Conservation (phyloP, 2,113 vertebrate genomes). For the Arvicanthis niloticus region DNA sequence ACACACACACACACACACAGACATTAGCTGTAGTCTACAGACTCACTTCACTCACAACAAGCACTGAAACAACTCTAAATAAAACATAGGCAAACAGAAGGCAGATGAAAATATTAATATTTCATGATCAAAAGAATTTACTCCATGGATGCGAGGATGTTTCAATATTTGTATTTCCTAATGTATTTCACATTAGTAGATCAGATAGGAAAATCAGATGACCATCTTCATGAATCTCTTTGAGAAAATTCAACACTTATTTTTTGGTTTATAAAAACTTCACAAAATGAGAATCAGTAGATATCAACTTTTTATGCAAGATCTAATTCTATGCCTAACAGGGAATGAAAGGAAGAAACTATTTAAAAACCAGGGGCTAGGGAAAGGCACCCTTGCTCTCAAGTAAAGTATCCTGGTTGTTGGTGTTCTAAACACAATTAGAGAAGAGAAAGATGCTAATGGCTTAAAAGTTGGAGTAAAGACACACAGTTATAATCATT, state of each 20-base stretch:
- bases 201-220: constrained; percentile 50
- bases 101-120: constrained; percentile 71
- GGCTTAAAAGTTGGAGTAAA: constrained; percentile 42
- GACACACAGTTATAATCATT: constrained; percentile 47
- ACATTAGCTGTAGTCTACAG: not conserved
- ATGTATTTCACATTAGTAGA: constrained; percentile 53
- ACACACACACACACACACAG: not conserved
- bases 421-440: not conserved
- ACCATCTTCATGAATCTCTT: constrained; percentile 45
- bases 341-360: not conserved
- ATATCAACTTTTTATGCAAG: not conserved
- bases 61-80: constrained; percentile 35
- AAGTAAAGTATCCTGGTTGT: not conserved
- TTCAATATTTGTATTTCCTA: constrained; percentile 71
- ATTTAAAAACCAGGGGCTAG: not conserved
- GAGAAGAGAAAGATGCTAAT: constrained; percentile 19
- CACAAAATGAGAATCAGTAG: constrained; percentile 36
- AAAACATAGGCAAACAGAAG: constrained; percentile 63
- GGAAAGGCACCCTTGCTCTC: not conserved
- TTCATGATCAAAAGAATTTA: constrained; percentile 58
- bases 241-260: constrained; percentile 32
- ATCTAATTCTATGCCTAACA: not conserved
- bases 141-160: constrained; percentile 33
- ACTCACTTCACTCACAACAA: not conserved
- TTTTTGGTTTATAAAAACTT: constrained; percentile 42